Percentiles rank a stretch among this genome's conserved stretches.
phyloP scores from a whole-genome alignment of 1,140 invertebrate species.

The Periplaneta americana region DNA sequence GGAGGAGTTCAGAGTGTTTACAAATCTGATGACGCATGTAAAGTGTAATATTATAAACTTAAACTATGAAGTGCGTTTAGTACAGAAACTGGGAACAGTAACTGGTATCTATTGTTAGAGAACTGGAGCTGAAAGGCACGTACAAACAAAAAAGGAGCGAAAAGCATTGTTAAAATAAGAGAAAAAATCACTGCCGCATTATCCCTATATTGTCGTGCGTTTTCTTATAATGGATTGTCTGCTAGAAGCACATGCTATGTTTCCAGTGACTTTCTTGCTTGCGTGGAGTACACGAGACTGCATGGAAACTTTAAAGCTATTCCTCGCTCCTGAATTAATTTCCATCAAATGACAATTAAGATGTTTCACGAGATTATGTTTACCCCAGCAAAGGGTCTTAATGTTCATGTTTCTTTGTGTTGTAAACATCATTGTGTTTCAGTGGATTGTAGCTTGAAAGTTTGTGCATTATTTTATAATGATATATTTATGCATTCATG shows the following conservation, averaged over 20 bases:
- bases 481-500: too few relatives aligned
- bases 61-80: neutral
- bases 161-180: neutral
- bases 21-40: neutral
- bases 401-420: neutral
- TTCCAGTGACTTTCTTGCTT: neutral
- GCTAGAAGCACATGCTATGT: neutral
- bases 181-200: conserved; percentile 1
- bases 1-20: neutral
- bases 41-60: neutral
- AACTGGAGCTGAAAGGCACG: neutral
- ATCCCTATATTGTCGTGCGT: neutral
- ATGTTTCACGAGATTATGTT: neutral
- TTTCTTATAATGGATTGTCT: neutral
- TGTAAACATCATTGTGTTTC: neutral
- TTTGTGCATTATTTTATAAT: neutral
- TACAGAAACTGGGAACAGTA: neutral
- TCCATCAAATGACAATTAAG: neutral
- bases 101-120: neutral
- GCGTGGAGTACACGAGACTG: neutral
- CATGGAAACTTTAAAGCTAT: neutral
- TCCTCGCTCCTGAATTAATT: neutral
- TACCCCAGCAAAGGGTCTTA: neutral
- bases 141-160: neutral
- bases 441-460: neutral